Base-by-base conservation (phyloP, 2,113 vertebrate species). In the Buteo buteo region DNA sequence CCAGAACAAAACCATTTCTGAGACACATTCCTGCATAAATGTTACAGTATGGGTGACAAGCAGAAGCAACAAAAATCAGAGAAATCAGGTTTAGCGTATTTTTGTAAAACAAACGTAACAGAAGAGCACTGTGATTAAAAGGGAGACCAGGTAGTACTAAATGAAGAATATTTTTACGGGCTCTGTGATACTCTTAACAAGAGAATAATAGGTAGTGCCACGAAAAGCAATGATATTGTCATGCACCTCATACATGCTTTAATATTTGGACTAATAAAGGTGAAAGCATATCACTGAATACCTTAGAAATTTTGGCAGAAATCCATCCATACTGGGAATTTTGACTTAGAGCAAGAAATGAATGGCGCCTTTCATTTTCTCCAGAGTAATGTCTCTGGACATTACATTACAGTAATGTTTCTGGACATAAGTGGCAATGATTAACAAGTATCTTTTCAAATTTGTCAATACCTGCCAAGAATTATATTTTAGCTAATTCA, bases 351-450 rank as follows among this genome's bases (percentile, higher is more conserved):
- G 50, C 28, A 94, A 88, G 52, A 83, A 96, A 93, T 69, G 29
- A 97, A 82, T 38, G 34, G 42, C 67, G 70, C 28, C 78, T 95
- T 95, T 70, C 89, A 91, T 83, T 92, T 94, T 44, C 76, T 82
- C 44, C 55, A 66, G 64, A 85, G 25, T 69, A 91, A 90, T 31
- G 32, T 64, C 52, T 31, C 52, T 54, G 52, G 52, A 54, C 28
- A 29, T 47, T 52, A 52, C 50, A 16, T 52, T 52, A 52, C 50
- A 86, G 29, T 69, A 89, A 91, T 31, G 25, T 66, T 52, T 54
- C 52, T 54, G 52, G 28, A 54, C 9, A 11, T 47, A 79, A 93
- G 65, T 64, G 47, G 21, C 59, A 64, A 42, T 70, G 62, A 95
- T 93, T 84, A 90, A 64, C n/a, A 83, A 94, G 62, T 38, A 5